Evolutionary conservation across 2,888 invertebrate genomes (phyloP), one percentile per base, ranked within the genome.

Genomic region (Stenodema calcarata): DNA sequence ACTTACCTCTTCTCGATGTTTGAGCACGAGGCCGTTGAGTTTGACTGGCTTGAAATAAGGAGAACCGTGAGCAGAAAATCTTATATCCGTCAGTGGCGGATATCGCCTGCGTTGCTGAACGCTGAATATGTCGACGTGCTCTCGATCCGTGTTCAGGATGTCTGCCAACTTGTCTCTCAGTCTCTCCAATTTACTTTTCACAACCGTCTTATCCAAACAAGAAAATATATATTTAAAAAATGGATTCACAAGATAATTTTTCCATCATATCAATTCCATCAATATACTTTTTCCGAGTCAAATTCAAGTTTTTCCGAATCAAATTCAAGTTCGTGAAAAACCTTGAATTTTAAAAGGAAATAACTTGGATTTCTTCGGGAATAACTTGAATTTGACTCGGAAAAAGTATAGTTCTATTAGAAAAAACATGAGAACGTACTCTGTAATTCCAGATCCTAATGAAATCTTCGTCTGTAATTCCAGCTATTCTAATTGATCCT

Each of bases 91-190:
- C 62, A 97, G 93, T 0, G 97, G 96, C 0, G 97, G 96, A 91
- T 96, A 95, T 89, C 96, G 95, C 89, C 96, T 94, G 89, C 96
- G 94, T 70, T 96, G 91, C 91, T 98, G 98, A 18, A 99, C 97
- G 91, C 98, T 99, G 91, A 99, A 99, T 86, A 99, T 95, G 90
- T 99, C 98, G 18, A 99, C 97, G 91, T 98, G 97, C 89, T 96
- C 96, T 47, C 95, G 93, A 89, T 96, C 95, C 4, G 96, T 96
- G 89, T 95, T 95, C 80, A 99, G 92, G 89, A 98, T 93, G 90
- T 96, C 95, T 0, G 95, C 96, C 88, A 99, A 92, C 91, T 98
- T 96, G 89, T 96, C 96, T 90, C 96, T 94, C 91, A 99, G 97
- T 89, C 95, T 94, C 90, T 98, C 97, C 87, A 96, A 93, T 92